phyloP scores from a whole-genome alignment of 2,888 invertebrate genomes.

The Cantharis lateralis region DNA sequence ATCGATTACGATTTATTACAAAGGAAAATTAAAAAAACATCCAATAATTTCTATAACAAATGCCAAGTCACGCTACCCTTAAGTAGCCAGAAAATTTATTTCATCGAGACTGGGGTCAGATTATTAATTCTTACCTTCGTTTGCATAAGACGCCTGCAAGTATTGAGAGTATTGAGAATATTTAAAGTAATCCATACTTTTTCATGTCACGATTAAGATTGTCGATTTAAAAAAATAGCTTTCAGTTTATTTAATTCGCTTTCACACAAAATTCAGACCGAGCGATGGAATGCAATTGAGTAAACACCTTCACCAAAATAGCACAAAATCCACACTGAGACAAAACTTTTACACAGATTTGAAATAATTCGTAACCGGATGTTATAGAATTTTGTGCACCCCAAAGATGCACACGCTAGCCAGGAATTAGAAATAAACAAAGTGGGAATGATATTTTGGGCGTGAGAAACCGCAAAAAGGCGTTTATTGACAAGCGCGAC shows the following conservation, averaged over 20 bases:
- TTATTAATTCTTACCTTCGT: constrained; percentile 14
- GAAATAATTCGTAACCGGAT: neutral
- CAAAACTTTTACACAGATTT: neutral
- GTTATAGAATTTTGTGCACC: neutral
- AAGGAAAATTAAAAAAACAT: neutral
- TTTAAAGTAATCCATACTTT: constrained; percentile 26
- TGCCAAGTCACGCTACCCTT: neutral
- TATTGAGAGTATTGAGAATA: constrained; percentile 19
- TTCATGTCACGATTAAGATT: constrained; percentile 1
- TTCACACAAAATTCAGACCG: neutral
- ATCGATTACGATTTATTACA: neutral
- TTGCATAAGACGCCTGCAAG: constrained; percentile 3
- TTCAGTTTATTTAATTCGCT: neutral
- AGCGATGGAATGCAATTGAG: neutral
- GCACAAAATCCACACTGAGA: neutral
- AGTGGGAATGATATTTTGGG: constrained; percentile 38
- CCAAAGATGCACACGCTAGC: neutral
- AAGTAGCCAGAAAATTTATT: neutral
- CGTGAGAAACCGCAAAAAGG: constrained; percentile 51
- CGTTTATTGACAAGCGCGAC: constrained; percentile 53
- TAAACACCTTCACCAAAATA: neutral
- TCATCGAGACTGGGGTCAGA: neutral
- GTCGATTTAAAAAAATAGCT: neutral
- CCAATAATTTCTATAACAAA: neutral
- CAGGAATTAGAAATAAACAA: constrained; percentile 29